These are phyloP conservation scores for Sepiola atlantica DNA, from an alignment of 2,888 invertebrate species.

Conservation along the genomic window DNA sequence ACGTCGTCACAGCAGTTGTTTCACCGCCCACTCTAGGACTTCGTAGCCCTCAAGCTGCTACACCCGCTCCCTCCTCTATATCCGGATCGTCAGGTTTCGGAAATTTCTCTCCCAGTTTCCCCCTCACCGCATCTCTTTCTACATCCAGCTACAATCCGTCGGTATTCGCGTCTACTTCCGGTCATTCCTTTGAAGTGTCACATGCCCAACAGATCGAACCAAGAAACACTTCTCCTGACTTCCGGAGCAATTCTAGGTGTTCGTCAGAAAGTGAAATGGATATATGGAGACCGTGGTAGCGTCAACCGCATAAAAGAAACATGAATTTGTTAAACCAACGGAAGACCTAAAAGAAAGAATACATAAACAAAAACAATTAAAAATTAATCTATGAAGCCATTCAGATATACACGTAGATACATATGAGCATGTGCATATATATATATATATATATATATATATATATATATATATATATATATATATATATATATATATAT, in stretches of 20 bases:
- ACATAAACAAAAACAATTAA: not conserved
- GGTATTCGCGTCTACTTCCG: constrained; percentile 47
- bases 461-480: not conserved
- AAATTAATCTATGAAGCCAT: not conserved
- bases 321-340: not conserved
- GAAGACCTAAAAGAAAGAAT: not conserved
- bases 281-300: constrained; percentile 64
- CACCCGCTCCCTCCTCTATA: not conserved
- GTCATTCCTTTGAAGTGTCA: constrained; percentile 50
- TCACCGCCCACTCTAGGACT: constrained; percentile 24
- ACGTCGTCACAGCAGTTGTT: constrained; percentile 33
- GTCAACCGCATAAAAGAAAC: not conserved
- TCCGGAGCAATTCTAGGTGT: constrained; percentile 48
- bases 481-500: too few relatives aligned
- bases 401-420: not conserved
- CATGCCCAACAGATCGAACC: constrained; percentile 50
- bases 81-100: not conserved
- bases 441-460: not conserved
- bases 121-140: constrained; percentile 47
- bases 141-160: constrained; percentile 47
- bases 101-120: not conserved
- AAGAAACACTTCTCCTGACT: constrained; percentile 51
- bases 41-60: not conserved
- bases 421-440: not conserved
- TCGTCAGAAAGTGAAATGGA: constrained; percentile 58